A percentile compares a stretch with the other conserved stretches of the same genome.
These are phyloP conservation scores for Pangasius sanitwongsei DNA, from an alignment of 2,797 vertebrate species.

Conservation along the genomic window DNA sequence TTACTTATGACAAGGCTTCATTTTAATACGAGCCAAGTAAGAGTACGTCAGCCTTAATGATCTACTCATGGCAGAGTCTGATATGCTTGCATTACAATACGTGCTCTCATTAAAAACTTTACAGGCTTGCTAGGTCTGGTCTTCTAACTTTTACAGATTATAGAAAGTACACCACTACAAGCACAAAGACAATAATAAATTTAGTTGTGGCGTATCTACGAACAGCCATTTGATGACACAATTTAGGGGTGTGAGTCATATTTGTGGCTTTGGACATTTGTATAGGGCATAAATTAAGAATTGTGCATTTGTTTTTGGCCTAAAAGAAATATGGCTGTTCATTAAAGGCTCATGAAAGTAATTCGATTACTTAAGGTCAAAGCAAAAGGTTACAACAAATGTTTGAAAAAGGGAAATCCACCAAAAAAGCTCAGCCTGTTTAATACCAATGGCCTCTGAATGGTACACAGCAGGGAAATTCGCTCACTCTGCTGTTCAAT, in stretches of 20 bases:
- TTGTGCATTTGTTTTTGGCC: conserved; percentile 51
- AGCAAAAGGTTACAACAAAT: conserved; percentile 2
- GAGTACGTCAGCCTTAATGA: background rate
- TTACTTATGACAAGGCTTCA: background rate
- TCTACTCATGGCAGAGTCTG: background rate
- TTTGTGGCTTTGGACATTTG: background rate
- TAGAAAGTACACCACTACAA: background rate
- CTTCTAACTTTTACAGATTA: background rate
- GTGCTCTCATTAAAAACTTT: background rate
- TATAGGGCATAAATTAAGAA: conserved; percentile 18
- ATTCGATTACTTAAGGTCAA: conserved; percentile 24
- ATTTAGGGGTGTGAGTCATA: background rate
- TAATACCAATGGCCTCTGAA: conserved; percentile 6
- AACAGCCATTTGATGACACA: background rate
- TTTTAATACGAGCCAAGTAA: background rate
- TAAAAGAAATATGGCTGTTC: conserved; percentile 10
- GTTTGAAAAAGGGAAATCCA: conserved; percentile 36
- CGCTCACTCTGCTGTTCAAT: background rate
- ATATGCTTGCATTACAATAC: background rate
- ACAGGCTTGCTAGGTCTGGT: too few species aligned
- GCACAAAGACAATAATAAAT: background rate
- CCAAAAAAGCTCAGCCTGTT: conserved; percentile 14
- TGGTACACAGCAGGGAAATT: background rate
- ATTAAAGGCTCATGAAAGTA: conserved; percentile 7
- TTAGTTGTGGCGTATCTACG: background rate